Evolutionary conservation across 2,113 vertebrate genomes (phyloP).

Genomic region (Chloropsis cyanopogon): DNA sequence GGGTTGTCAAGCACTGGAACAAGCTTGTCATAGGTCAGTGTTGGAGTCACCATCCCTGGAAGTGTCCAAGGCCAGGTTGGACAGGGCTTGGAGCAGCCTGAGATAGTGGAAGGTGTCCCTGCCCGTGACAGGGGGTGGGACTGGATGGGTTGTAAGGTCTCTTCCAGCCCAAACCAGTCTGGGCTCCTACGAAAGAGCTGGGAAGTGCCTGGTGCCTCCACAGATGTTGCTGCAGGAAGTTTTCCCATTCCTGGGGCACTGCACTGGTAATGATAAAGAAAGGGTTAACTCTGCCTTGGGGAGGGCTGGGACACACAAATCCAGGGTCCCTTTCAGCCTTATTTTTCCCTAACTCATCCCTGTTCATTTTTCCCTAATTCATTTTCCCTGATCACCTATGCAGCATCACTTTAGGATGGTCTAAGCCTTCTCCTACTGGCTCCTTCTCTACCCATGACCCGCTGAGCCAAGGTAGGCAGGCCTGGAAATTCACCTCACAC

Average conservation of each 20-base stretch:
- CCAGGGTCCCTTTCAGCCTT: not conserved
- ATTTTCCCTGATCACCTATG: not conserved
- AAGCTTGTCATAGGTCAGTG: not conserved
- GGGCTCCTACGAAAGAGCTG: not conserved
- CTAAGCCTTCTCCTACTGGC: not conserved
- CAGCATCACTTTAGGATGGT: not conserved
- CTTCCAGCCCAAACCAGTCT: not conserved
- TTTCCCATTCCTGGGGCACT: not conserved
- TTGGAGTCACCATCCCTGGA: not conserved
- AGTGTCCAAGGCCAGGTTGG: not conserved
- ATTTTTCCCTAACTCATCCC: not conserved
- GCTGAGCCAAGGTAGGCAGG: not conserved
- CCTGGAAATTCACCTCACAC: not conserved
- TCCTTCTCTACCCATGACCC: not conserved
- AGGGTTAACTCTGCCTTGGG: not conserved
- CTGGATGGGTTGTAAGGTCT: not conserved
- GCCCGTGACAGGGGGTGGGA: accelerated
- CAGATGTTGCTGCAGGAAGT: not conserved
- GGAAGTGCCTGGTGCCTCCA: not conserved
- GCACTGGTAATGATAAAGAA: not conserved
- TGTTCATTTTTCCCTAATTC: not conserved
- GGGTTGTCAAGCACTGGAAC: not conserved
- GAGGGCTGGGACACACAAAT: not conserved
- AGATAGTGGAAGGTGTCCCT: not conserved
- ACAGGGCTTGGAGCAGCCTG: accelerated